phyloP scores from a whole-genome alignment of 2,113 vertebrate species.

The Xenotilapia flavipinnis region DNA sequence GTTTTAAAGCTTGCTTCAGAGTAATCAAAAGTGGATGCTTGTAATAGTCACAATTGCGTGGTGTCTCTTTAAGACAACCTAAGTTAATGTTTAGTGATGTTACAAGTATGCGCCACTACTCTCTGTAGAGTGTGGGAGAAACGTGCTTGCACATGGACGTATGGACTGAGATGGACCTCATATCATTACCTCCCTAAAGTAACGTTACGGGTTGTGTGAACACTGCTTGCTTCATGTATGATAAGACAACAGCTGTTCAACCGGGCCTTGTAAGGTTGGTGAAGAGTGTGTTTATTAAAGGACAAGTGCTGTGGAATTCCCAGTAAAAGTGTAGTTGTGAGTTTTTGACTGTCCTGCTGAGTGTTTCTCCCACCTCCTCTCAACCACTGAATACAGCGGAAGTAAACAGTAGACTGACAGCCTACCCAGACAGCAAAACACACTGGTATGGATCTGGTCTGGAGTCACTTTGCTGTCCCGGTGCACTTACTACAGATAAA shows the following conservation, averaged over 20 bases:
- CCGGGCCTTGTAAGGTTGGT: not conserved
- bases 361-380: not conserved
- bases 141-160: not conserved
- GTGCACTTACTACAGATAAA: not conserved
- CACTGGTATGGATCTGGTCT: not conserved
- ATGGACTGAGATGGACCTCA: not conserved
- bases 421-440: not conserved
- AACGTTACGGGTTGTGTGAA: rapidly evolving
- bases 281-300: not conserved
- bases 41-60: not conserved
- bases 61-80: not conserved
- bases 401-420: not conserved
- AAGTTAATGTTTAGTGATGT: not conserved
- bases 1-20: not conserved
- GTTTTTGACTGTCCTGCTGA: not conserved
- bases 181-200: not conserved
- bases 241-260: not conserved
- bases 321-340: not conserved
- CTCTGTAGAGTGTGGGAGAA: not conserved
- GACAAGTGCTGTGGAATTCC: not conserved
- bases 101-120: not conserved
- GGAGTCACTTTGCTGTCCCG: not conserved
- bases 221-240: not conserved
- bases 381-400: not conserved
- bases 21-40: not conserved